phyloP scores from a whole-genome alignment of 2,888 invertebrate genomes.

The Acleris laterana region DNA sequence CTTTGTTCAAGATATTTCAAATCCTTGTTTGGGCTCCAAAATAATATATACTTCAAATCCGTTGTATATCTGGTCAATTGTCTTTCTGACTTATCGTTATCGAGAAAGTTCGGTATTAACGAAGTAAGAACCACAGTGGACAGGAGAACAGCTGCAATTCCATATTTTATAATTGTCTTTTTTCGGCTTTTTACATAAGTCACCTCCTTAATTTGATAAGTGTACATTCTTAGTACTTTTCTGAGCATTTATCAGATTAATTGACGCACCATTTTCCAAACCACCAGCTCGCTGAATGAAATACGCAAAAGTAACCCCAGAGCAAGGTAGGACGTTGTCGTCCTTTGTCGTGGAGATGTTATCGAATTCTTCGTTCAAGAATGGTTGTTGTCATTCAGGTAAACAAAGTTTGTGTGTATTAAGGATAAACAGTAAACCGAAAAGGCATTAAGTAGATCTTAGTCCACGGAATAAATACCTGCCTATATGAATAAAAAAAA shows the following conservation, averaged over 20 bases:
- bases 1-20: slow-evolving; percentile 40
- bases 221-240: slow-evolving; percentile 45
- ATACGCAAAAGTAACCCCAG: not conserved
- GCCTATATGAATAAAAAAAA: too few species aligned
- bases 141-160: slow-evolving; percentile 46
- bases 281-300: not conserved
- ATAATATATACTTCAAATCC: slow-evolving; percentile 72
- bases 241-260: slow-evolving; percentile 27
- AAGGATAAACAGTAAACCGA: too few species aligned
- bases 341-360: not conserved
- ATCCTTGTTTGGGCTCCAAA: slow-evolving; percentile 57
- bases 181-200: slow-evolving; percentile 52
- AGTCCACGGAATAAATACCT: too few species aligned
- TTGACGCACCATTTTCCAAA: too few species aligned
- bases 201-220: slow-evolving; percentile 57
- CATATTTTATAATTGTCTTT: slow-evolving; percentile 48
- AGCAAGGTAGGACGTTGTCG: not conserved
- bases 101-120: slow-evolving; percentile 52
- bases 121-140: slow-evolving; percentile 48
- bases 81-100: slow-evolving; percentile 29
- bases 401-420: too few species aligned
- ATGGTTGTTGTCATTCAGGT: not conserved
- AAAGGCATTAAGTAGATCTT: too few species aligned
- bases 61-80: slow-evolving; percentile 48
- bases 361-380: not conserved